Evolutionary conservation across 2,888 invertebrate genomes (phyloP).

Genomic region (Fragum whitleyi): DNA sequence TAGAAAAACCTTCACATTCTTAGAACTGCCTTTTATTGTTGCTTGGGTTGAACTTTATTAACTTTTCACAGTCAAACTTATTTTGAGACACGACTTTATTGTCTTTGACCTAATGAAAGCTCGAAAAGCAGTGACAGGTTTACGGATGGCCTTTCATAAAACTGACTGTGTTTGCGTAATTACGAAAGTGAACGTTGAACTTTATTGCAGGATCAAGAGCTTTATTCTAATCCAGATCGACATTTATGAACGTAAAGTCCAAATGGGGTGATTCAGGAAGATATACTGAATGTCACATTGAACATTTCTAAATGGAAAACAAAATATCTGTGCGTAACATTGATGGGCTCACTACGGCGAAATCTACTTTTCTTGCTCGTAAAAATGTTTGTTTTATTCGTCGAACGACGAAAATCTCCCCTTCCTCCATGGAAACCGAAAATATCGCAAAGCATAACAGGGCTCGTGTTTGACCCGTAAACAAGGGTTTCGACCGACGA

Average conservation of each 20-base stretch:
- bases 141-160: constrained; percentile 24
- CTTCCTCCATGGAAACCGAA: no score
- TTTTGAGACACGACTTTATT: constrained; percentile 9
- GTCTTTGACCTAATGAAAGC: constrained; percentile 20
- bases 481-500: no score
- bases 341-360: constrained; percentile 45
- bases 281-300: constrained; percentile 48
- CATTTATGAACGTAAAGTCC: constrained; percentile 51
- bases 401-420: neutral
- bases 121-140: constrained; percentile 27
- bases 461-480: no score
- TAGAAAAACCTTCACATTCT: no score
- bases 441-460: no score
- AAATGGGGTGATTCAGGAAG: constrained; percentile 46
- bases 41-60: constrained; percentile 2
- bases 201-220: constrained; percentile 51
- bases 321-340: constrained; percentile 48
- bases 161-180: constrained; percentile 37
- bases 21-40: neutral
- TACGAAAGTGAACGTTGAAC: constrained; percentile 53
- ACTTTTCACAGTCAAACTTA: neutral
- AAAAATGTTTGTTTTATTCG: constrained; percentile 15
- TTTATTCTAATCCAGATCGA: constrained; percentile 54
- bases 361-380: constrained; percentile 16
- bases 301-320: constrained; percentile 50